Evolutionary conservation across 2,113 vertebrate species (phyloP).

Genomic region (Piprites chloris): DNA sequence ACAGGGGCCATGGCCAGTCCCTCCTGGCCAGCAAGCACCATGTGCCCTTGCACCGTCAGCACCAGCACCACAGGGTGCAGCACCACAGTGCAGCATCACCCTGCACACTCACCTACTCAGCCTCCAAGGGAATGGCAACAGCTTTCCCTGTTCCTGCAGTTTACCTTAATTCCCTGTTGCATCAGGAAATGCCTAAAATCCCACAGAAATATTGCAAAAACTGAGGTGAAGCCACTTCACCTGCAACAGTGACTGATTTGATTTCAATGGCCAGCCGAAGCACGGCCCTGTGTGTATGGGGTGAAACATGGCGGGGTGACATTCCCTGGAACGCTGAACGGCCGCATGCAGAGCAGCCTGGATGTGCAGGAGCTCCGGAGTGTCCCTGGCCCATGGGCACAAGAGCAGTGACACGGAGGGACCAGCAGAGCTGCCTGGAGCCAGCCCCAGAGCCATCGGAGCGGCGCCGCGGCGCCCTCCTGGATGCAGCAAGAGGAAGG

Average conservation of each 20-base stretch:
- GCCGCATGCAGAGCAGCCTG: not conserved
- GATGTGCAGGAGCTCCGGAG: not conserved
- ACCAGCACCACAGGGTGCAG: accelerated
- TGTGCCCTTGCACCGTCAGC: accelerated
- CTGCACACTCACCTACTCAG: accelerated
- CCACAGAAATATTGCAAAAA: accelerated
- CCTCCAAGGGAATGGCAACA: not conserved
- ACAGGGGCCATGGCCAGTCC: not conserved
- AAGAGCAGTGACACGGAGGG: not conserved
- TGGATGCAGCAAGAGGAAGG: not conserved
- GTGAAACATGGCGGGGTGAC: not conserved
- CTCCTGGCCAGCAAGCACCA: accelerated
- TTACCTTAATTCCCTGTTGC: not conserved
- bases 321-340: accelerated
- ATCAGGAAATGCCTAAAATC: not conserved
- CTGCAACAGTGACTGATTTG: accelerated
- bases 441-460: not conserved
- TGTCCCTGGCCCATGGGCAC: not conserved
- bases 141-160: not conserved
- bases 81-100: accelerated
- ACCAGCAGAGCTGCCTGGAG: slow-evolving; percentile 25
- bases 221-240: not conserved
- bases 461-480: accelerated
- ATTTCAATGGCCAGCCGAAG: not conserved
- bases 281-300: accelerated